Evolutionary conservation across 2,888 invertebrate genomes (phyloP), one percentile per base, ranked within the genome.

Genomic region (Prosapia bicincta): DNA sequence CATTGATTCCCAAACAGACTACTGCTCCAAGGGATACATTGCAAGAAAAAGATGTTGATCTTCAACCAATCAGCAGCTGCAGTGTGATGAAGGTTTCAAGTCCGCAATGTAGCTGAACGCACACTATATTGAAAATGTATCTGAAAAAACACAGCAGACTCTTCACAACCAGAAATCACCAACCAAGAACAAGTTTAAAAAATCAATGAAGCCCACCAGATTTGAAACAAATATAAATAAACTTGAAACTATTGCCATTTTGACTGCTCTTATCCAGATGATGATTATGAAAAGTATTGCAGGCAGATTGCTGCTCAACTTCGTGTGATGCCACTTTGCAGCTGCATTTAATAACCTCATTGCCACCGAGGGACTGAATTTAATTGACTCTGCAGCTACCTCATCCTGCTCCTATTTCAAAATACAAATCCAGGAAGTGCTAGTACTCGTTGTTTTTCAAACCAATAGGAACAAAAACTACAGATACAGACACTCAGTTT

Each of bases 261-360:
- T 66, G 66, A 20, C 66, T 24, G 10, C 15, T 13, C 38, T 38
- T 26, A n/a, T n/a, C n/a, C n/a, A n/a, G n/a, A n/a, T n/a, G n/a
- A n/a, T n/a, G n/a, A n/a, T n/a, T n/a, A n/a, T n/a, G n/a, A n/a
- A n/a, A n/a, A n/a, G n/a, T n/a, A n/a, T n/a, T n/a, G n/a, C n/a
- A n/a, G n/a, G 69, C 26, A 69, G 26, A 26, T 26, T 3, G 26
- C 26, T 3, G 26, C 26, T 26, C 69, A 69, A 26, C 69, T 69
- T 28, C 69, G 69, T 26, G 25, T 10, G 26, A 69, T 69, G 69
- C 69, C 69, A 69, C 26, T 69, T n/a, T 10, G 69, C 20, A 69
- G 69, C 26, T 24, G 25, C 69, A 69, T 69, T 69, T 26, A 24
- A 69, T 69, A 69, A 69, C 26, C 69, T 69, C 20, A 69, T 69